A percentile compares a stretch with the other conserved stretches of the same genome.
phyloP scores from a whole-genome alignment of 2,888 invertebrate species.

The Ctenicera cuprea region DNA sequence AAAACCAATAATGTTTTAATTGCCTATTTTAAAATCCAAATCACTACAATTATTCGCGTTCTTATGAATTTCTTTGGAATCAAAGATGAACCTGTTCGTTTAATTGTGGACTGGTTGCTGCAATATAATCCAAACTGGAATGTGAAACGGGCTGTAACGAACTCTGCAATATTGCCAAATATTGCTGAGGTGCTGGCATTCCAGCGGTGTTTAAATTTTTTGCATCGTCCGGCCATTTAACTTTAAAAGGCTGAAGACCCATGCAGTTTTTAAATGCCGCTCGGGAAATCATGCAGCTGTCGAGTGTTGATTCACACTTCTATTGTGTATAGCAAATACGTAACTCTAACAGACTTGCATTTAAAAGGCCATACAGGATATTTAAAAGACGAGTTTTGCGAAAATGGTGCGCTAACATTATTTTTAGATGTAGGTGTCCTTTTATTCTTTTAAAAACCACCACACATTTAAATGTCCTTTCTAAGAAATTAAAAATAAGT shows the following conservation, averaged over 20 bases:
- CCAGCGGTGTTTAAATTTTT: constrained; percentile 21
- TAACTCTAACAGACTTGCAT: background rate
- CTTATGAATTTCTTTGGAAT: constrained; percentile 12
- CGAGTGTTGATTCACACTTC: constrained; percentile 10
- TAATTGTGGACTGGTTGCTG: constrained; percentile 31
- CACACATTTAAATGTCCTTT: constrained; percentile 12
- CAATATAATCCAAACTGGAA: constrained; percentile 33
- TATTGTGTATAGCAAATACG: constrained; percentile 13
- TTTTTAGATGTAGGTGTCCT: constrained; percentile 10
- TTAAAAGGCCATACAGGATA: background rate
- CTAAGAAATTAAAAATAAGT: background rate
- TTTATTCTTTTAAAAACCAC: background rate
- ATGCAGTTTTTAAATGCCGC: constrained; percentile 20
- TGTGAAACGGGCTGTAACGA: constrained; percentile 30
- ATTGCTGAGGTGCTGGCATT: background rate
- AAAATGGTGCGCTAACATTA: background rate
- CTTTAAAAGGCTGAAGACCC: constrained; percentile 23
- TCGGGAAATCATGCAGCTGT: constrained; percentile 26
- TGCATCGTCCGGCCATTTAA: constrained; percentile 22
- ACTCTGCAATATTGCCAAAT: constrained; percentile 33
- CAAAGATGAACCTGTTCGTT: constrained; percentile 23
- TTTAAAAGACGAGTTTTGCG: constrained; percentile 1
- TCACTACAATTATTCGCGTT: constrained; percentile 10
- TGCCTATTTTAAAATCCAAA: constrained; percentile 24
- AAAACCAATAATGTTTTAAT: background rate